Percentiles rank a stretch among this genome's conserved stretches.
These are phyloP conservation scores for Callinectes sapidus DNA, from an alignment of 2,888 invertebrate genomes.

Conservation along the genomic window DNA sequence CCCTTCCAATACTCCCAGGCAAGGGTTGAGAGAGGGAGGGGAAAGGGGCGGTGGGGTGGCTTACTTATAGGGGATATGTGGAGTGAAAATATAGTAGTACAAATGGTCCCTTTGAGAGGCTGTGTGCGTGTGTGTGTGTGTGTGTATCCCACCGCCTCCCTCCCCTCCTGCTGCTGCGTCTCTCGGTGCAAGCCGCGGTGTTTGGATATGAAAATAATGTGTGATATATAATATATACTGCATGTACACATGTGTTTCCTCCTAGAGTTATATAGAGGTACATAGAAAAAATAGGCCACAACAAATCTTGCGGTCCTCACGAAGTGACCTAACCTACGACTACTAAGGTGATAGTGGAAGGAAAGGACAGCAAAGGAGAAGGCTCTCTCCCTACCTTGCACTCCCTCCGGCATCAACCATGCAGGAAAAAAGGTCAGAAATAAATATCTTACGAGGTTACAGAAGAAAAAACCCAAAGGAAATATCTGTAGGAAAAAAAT, in stretches of 20 bases:
- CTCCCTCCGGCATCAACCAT: too few species aligned
- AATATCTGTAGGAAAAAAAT: too few species aligned
- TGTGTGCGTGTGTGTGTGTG: neutral
- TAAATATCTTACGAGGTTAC: too few species aligned
- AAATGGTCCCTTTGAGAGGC: neutral
- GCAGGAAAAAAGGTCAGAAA: too few species aligned
- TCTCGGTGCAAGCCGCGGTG: neutral
- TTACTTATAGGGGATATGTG: neutral
- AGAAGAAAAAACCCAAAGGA: too few species aligned
- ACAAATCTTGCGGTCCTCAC: too few species aligned
- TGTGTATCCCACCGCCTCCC: neutral
- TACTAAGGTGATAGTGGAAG: too few species aligned
- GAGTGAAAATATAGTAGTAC: neutral
- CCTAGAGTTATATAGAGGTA: neutral
- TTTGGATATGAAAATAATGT: neutral
- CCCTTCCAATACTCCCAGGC: neutral
- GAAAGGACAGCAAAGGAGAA: too few species aligned
- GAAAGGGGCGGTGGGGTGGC: neutral
- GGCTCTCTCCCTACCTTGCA: too few species aligned
- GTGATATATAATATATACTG: neutral
- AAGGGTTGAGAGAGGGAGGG: neutral
- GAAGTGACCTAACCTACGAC: too few species aligned
- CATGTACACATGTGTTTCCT: neutral
- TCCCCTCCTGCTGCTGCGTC: neutral
- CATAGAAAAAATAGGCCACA: too few species aligned